These are phyloP conservation scores for Mesoclemmys tuberculata DNA, from an alignment of 2,113 vertebrate genomes.

Conservation along the genomic window DNA sequence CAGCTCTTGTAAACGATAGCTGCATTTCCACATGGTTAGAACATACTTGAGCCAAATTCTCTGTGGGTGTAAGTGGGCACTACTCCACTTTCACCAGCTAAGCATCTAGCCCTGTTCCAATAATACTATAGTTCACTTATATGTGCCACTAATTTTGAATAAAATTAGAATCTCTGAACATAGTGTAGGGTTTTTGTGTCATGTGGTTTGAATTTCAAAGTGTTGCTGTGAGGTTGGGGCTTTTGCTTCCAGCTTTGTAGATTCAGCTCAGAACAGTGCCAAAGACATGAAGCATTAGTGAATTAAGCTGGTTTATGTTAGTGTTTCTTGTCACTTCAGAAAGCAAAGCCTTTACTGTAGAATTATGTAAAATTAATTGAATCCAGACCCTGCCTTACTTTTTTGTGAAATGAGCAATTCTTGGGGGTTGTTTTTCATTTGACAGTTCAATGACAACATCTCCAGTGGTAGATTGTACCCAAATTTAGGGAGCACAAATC, in stretches of 20 bases:
- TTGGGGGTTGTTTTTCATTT: constrained; percentile 35
- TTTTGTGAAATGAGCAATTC: constrained; percentile 32
- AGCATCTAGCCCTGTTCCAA: background rate
- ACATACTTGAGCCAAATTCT: background rate
- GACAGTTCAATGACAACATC: constrained; percentile 8
- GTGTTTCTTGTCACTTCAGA: constrained; percentile 54
- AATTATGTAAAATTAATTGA: constrained; percentile 40
- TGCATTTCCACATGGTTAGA: constrained; percentile 36
- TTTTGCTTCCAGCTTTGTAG: constrained; percentile 40
- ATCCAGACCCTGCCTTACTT: constrained; percentile 43
- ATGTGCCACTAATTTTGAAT: constrained; percentile 54
- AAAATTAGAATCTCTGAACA: constrained; percentile 41
- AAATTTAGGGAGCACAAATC: background rate
- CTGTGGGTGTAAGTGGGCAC: background rate
- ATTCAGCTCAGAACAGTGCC: constrained; percentile 49
- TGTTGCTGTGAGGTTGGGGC: constrained; percentile 34
- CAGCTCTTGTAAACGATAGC: constrained; percentile 38
- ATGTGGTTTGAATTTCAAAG: constrained; percentile 74
- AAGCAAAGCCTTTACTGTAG: constrained; percentile 32
- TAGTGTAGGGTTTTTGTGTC: constrained; percentile 21
- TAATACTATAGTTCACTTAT: background rate
- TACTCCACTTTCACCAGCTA: constrained; percentile 35
- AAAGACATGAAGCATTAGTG: constrained; percentile 39
- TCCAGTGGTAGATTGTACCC: background rate
- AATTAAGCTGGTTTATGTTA: constrained; percentile 53